These are phyloP conservation scores for Drosophila nebulosa DNA, from an alignment of 1,140 invertebrate genomes.

Conservation along the genomic window DNA sequence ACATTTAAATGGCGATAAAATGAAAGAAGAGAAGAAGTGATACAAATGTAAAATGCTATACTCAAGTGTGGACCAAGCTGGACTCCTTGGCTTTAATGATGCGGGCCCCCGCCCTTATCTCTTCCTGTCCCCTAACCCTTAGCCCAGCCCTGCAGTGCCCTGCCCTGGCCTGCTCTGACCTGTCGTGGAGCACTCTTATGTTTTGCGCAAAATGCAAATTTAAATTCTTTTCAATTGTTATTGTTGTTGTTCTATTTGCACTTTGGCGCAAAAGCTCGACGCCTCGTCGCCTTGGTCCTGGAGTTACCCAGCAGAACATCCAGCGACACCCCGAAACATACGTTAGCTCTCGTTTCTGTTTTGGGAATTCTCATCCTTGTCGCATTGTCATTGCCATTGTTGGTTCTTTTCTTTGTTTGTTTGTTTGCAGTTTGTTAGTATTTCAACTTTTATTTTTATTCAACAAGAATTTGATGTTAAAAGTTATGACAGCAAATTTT, in stretches of 20 bases:
- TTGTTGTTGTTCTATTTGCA: slow-evolving; percentile 77
- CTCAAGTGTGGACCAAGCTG: slow-evolving; percentile 41
- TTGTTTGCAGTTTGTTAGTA: slow-evolving; percentile 26
- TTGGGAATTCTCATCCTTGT: slow-evolving; percentile 45
- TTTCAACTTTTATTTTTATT: slow-evolving; percentile 42
- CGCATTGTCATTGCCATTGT: slow-evolving; percentile 48
- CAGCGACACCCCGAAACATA: slow-evolving; percentile 59
- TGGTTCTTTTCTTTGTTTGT: slow-evolving; percentile 34
- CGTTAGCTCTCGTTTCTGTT: slow-evolving; percentile 65
- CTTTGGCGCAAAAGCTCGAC: slow-evolving; percentile 70
- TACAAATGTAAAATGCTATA: slow-evolving; percentile 74
- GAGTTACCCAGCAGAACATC: slow-evolving; percentile 24
- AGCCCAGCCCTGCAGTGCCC: no score
- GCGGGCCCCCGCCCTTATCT: slow-evolving; percentile 16
- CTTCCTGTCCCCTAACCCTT: neutral
- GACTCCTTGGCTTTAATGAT: slow-evolving; percentile 68
- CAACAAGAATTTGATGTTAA: slow-evolving; percentile 18
- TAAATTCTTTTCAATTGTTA: slow-evolving; percentile 80
- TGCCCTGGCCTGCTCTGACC: neutral
- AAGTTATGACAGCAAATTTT: neutral
- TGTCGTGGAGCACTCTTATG: neutral
- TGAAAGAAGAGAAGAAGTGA: slow-evolving; percentile 40
- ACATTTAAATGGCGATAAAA: slow-evolving; percentile 79
- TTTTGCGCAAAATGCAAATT: slow-evolving; percentile 76
- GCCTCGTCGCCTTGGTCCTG: slow-evolving; percentile 40